Conservation (phyloP, 1,140 invertebrate species). For the Helicoverpa armigera region DNA sequence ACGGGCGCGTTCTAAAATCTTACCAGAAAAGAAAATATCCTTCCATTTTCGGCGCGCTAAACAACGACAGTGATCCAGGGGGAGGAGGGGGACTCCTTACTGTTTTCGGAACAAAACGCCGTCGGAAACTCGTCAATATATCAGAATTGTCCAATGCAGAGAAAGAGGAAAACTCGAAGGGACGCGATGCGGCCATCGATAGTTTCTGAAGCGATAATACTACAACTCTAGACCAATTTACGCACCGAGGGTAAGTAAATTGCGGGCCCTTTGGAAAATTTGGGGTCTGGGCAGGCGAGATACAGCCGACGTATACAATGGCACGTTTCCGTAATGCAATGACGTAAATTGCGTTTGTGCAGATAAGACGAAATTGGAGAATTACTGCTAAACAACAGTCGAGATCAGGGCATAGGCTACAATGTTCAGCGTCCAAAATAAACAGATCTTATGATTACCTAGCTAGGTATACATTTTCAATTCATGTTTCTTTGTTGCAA, state of each 20-base stretch:
- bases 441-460: slow-evolving; percentile 39
- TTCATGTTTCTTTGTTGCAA: slow-evolving; percentile 43
- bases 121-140: slow-evolving; percentile 63
- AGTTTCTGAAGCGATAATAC: slow-evolving; percentile 57
- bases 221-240: slow-evolving; percentile 52
- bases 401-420: slow-evolving; percentile 6
- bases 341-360: slow-evolving; percentile 38
- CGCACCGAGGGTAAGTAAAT: slow-evolving; percentile 52
- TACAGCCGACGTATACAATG: slow-evolving; percentile 28
- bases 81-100: slow-evolving; percentile 46
- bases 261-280: slow-evolving; percentile 50
- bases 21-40: slow-evolving; percentile 50
- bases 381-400: slow-evolving; percentile 28
- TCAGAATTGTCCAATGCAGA: slow-evolving; percentile 55
- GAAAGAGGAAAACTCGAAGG: slow-evolving; percentile 51
- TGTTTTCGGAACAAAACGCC: slow-evolving; percentile 53
- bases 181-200: slow-evolving; percentile 54
- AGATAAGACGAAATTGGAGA: slow-evolving; percentile 40
- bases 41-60: slow-evolving; percentile 51
- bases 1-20: slow-evolving; percentile 49
- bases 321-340: slow-evolving; percentile 25
- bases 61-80: slow-evolving; percentile 49
- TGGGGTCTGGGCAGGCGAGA: slow-evolving; percentile 40
- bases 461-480: slow-evolving; percentile 14
- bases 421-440: slow-evolving; percentile 10